Evolutionary conservation across 2,113 vertebrate species (phyloP).

Genomic region (Dasyprocta punctata): DNA sequence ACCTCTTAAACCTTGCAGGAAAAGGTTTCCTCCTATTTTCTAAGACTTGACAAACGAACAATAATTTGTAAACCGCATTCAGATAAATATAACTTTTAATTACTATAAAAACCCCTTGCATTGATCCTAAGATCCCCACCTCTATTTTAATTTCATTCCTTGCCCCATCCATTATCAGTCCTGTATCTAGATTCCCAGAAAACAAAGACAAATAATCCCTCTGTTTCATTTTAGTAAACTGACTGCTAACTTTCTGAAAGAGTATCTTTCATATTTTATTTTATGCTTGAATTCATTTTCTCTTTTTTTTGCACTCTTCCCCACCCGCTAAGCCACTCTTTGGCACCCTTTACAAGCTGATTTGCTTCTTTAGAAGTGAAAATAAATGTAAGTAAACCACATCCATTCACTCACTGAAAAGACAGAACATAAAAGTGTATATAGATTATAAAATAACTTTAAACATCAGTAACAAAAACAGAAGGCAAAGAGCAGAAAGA

Average conservation of each 20-base stretch:
- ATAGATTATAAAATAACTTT: not conserved
- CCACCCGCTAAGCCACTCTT: not conserved
- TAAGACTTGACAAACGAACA: conserved; percentile 23
- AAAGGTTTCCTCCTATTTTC: not conserved
- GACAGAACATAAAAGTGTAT: not conserved
- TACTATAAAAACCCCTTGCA: not conserved
- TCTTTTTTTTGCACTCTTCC: not conserved
- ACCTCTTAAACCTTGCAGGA: not conserved
- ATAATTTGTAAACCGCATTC: not conserved
- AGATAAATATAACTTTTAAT: conserved; percentile 4
- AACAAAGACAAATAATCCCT: not conserved
- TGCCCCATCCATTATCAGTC: not conserved
- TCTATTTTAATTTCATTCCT: conserved; percentile 27
- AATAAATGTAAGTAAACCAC: not conserved
- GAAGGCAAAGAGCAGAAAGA: not conserved
- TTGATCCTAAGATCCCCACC: not conserved
- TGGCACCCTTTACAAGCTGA: not conserved
- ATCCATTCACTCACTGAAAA: not conserved
- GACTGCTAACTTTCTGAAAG: not conserved
- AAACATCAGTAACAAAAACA: not conserved
- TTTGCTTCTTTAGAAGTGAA: conserved; percentile 37
- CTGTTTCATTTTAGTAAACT: conserved; percentile 3
- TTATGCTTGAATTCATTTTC: not conserved
- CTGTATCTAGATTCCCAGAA: not conserved
- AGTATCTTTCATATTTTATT: not conserved